Evolutionary conservation across 2,113 vertebrate genomes (phyloP).

Genomic region (Hyperoodon ampullatus): DNA sequence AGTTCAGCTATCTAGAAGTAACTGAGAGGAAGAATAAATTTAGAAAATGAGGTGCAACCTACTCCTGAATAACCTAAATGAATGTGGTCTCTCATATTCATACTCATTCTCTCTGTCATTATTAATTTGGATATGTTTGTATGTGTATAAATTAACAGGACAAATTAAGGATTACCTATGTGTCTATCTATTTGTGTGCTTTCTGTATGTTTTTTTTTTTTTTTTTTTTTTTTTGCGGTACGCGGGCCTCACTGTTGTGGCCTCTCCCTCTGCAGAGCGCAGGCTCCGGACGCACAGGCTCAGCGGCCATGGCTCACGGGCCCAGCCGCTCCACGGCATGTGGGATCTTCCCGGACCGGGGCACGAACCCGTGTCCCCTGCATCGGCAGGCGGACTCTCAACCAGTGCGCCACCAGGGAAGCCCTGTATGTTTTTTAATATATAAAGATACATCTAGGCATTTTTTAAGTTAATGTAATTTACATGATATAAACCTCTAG

Average conservation of each 20-base stretch:
- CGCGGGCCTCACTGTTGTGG: no score
- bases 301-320: no score
- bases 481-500: slow-evolving; percentile 14
- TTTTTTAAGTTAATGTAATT: slow-evolving; percentile 29
- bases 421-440: neutral
- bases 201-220: neutral
- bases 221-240: no score
- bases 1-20: slow-evolving; percentile 27
- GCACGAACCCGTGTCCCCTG: no score
- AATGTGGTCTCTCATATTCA: neutral
- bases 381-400: no score
- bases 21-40: neutral
- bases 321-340: no score
- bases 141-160: neutral
- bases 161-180: neutral
- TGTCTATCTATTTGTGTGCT: neutral
- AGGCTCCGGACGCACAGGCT: no score
- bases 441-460: slow-evolving; percentile 3
- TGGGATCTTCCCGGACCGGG: no score
- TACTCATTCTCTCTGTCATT: neutral
- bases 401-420: no score
- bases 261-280: no score
- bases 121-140: slow-evolving; percentile 20
- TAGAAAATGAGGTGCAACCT: slow-evolving; percentile 24
- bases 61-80: slow-evolving; percentile 38